Percentiles rank a stretch among this genome's conserved stretches.
These are phyloP conservation scores for Lepilemur septentrionalis DNA, from an alignment of 2,797 vertebrate genomes.

Conservation along the genomic window DNA sequence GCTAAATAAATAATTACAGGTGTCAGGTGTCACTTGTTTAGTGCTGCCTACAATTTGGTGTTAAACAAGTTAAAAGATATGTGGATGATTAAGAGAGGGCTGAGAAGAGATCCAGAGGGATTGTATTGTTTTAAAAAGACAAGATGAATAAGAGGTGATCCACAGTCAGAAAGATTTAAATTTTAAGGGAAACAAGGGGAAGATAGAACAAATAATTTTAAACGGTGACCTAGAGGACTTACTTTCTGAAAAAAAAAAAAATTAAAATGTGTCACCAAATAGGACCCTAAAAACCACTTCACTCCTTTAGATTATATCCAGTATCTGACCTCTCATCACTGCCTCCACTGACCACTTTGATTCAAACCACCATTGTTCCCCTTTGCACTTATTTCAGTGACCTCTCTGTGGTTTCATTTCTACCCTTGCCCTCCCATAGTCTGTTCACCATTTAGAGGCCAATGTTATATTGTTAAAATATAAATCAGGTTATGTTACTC, in stretches of 20 bases:
- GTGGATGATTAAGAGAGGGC: background rate
- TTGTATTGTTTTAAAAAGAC: background rate
- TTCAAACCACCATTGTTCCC: background rate
- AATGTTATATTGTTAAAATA: background rate
- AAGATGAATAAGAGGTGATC: background rate
- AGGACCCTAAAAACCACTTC: background rate
- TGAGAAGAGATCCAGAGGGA: background rate
- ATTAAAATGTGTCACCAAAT: background rate
- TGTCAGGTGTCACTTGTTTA: background rate
- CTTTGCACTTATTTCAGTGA: background rate
- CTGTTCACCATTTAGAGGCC: background rate
- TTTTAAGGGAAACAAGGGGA: background rate
- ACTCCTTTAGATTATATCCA: background rate
- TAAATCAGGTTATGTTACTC: background rate
- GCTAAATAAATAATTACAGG: background rate
- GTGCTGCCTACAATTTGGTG: background rate
- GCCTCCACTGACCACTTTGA: background rate
- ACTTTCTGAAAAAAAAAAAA: background rate
- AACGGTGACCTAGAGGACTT: background rate
- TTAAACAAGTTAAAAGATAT: background rate
- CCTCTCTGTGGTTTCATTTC: background rate
- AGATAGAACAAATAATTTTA: background rate
- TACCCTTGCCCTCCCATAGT: background rate
- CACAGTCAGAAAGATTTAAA: background rate
- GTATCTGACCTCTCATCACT: background rate